Evolutionary conservation across 2,797 vertebrate genomes (phyloP).

Genomic region (Odontamblyopus lacepedii): DNA sequence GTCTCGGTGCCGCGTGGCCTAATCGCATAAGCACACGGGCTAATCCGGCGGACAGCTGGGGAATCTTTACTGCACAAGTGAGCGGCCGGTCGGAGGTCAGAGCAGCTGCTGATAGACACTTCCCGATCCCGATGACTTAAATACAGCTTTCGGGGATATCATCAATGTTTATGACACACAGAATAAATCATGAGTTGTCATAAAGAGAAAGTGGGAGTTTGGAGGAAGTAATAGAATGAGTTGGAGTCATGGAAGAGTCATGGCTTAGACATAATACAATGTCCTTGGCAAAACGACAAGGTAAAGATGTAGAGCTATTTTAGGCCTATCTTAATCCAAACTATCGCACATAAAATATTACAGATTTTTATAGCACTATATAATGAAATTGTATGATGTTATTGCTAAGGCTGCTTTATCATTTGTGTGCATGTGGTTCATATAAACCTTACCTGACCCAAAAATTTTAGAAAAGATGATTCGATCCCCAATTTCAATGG

Average conservation of each 20-base stretch:
- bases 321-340: neutral
- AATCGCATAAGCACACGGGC: constrained; percentile 80
- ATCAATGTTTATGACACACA: constrained; percentile 57
- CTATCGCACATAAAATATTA: neutral
- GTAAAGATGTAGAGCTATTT: neutral
- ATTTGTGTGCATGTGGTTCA: too few species aligned
- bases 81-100: constrained; percentile 54
- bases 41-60: constrained; percentile 84
- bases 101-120: constrained; percentile 68
- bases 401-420: too few species aligned
- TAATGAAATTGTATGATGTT: too few species aligned
- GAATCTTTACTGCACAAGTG: constrained; percentile 74
- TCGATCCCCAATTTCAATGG: too few species aligned
- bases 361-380: neutral
- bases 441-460: too few species aligned
- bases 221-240: neutral
- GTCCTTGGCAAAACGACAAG: neutral
- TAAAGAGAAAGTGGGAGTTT: constrained; percentile 54
- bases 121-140: constrained; percentile 56
- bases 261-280: neutral
- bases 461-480: too few species aligned
- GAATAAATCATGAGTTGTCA: constrained; percentile 57
- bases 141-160: constrained; percentile 59
- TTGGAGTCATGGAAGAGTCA: constrained; percentile 2
- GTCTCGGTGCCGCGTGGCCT: constrained; percentile 80